Conservation (phyloP, 1,140 invertebrate genomes). For the Calliopsis andreniformis region DNA sequence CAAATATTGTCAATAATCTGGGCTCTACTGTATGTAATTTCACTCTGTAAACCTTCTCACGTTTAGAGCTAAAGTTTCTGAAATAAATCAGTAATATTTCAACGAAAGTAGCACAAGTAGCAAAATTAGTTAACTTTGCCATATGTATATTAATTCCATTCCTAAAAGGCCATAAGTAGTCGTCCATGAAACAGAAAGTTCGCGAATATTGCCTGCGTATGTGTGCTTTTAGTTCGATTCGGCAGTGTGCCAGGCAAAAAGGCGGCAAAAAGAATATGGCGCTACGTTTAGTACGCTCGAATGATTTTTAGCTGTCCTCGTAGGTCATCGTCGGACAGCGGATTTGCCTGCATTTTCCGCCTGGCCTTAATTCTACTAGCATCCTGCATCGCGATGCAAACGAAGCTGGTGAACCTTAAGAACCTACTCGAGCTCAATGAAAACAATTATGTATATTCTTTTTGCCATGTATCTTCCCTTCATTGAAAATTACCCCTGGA, state of each 20-base stretch:
- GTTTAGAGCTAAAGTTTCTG: too few relatives aligned
- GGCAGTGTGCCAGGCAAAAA: not conserved
- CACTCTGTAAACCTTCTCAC: too few relatives aligned
- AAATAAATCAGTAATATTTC: too few relatives aligned
- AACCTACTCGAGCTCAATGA: not conserved
- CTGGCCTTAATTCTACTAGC: not conserved
- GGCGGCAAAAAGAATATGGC: not conserved
- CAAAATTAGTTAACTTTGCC: too few relatives aligned
- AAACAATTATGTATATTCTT: not conserved
- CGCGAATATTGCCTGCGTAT: not conserved
- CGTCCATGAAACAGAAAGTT: not conserved
- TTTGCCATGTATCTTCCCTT: too few relatives aligned
- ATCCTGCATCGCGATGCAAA: not conserved
- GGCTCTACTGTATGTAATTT: too few relatives aligned
- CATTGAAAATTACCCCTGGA: too few relatives aligned
- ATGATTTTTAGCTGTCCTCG: not conserved
- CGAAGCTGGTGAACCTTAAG: not conserved
- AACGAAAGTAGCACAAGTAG: too few relatives aligned
- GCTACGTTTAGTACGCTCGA: constrained; percentile 5
- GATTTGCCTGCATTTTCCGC: constrained; percentile 2
- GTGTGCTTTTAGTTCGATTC: not conserved
- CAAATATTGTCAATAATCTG: too few relatives aligned
- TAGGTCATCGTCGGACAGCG: not conserved
- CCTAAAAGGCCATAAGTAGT: too few relatives aligned
- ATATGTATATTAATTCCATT: too few relatives aligned